Conservation (phyloP, 2,888 invertebrate genomes). For the Allacma fusca region DNA sequence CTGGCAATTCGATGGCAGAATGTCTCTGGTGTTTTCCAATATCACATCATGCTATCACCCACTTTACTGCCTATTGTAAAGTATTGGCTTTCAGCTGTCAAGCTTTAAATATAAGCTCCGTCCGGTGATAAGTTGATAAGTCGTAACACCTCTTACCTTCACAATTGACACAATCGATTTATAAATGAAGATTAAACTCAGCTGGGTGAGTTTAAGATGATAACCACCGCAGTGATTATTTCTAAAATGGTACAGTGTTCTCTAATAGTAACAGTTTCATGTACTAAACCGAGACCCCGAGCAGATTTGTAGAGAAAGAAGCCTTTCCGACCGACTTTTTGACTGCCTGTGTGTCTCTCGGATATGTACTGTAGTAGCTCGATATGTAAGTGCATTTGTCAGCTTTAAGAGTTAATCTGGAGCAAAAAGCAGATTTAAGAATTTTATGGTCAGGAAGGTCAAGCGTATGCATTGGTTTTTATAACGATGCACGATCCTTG, state of each 20-base stretch:
- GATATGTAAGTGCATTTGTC: not conserved
- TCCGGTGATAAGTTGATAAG: conserved; percentile 24
- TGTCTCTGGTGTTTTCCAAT: conserved; percentile 7
- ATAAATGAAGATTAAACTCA: conserved; percentile 27
- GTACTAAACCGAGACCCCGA: too few relatives aligned
- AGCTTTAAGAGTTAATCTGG: not conserved
- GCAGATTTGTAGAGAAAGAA: too few relatives aligned
- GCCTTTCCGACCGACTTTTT: too few relatives aligned
- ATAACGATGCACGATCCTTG: not conserved
- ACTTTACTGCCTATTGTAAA: too few relatives aligned
- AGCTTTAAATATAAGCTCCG: not conserved
- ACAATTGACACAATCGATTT: conserved; percentile 29
- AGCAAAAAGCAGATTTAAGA: conserved; percentile 7
- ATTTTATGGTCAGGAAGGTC: not conserved
- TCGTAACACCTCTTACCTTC: conserved; percentile 26
- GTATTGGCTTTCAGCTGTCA: too few relatives aligned
- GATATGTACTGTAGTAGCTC: too few relatives aligned
- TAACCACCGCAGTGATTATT: too few relatives aligned
- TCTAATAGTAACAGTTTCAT: too few relatives aligned
- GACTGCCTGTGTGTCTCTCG: too few relatives aligned
- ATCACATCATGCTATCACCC: not conserved
- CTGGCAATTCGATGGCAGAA: not conserved
- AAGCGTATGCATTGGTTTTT: conserved; percentile 16
- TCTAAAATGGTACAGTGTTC: too few relatives aligned
- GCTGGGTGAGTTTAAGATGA: not conserved